phyloP scores from a whole-genome alignment of 1,140 invertebrate genomes.

The Asbolus verrucosus region DNA sequence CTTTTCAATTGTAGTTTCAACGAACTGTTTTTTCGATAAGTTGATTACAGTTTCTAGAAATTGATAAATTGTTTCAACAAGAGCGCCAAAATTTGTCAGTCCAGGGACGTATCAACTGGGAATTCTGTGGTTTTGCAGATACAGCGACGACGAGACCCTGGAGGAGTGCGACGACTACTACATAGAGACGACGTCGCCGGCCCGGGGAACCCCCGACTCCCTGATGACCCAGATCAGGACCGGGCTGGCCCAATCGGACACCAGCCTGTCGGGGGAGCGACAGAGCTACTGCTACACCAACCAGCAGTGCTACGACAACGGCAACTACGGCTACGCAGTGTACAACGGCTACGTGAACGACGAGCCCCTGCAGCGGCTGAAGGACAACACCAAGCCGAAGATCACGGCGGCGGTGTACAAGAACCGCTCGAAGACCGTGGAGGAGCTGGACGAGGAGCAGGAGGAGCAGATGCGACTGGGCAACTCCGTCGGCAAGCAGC shows the following conservation, averaged over 20 bases:
- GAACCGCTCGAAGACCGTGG: constrained; percentile 59
- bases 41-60: too few relatives aligned
- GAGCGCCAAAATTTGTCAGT: too few relatives aligned
- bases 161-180: constrained; percentile 67
- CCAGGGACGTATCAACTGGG: too few relatives aligned
- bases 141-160: constrained; percentile 61
- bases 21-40: too few relatives aligned
- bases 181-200: constrained; percentile 61
- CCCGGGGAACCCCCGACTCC: constrained; percentile 50
- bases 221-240: constrained; percentile 65
- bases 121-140: constrained; percentile 60
- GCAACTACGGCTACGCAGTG: constrained; percentile 75
- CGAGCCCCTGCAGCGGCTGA: constrained; percentile 65
- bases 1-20: too few relatives aligned
- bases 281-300: constrained; percentile 81
- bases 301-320: constrained; percentile 80
- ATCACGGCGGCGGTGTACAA: constrained; percentile 76
- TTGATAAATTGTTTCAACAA: too few relatives aligned
- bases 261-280: constrained; percentile 77
- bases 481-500: constrained; percentile 27
- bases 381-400: constrained; percentile 72
- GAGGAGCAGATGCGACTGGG: constrained; percentile 55
- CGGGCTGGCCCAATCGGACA: constrained; percentile 80
- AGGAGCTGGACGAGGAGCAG: constrained; percentile 49
- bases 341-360: constrained; percentile 70